Percentiles rank a stretch among this genome's conserved stretches.
These are phyloP conservation scores for Caenorhabditis inopinata DNA, from an alignment of 1,140 invertebrate genomes.

Conservation along the genomic window DNA sequence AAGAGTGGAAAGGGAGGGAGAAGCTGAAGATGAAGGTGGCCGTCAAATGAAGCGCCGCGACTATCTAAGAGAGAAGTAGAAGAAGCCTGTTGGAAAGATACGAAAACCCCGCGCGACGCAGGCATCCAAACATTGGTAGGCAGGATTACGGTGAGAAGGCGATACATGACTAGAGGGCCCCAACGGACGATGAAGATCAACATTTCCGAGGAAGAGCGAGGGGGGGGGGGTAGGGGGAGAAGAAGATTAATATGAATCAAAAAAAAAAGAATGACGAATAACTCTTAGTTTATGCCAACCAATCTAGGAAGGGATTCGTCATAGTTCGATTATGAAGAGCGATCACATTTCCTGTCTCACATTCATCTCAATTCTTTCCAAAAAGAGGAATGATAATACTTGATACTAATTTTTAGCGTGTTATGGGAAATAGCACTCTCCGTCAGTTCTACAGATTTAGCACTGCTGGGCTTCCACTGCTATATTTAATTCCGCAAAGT, in stretches of 20 bases:
- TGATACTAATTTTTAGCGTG: too few species aligned
- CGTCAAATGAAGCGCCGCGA: neutral
- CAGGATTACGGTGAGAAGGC: conserved; percentile 31
- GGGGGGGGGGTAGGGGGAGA: neutral
- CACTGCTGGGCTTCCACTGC: too few species aligned
- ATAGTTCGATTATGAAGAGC: too few species aligned
- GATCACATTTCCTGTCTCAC: too few species aligned
- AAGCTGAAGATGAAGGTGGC: conserved; percentile 1
- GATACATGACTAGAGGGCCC: conserved; percentile 23
- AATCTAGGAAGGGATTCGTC: neutral
- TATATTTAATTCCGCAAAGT: too few species aligned
- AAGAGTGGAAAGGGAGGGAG: neutral
- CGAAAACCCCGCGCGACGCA: neutral
- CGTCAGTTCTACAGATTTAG: too few species aligned
- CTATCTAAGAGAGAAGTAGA: conserved; percentile 8
- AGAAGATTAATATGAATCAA: conserved; percentile 2
- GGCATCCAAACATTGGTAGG: neutral
- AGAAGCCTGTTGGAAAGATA: neutral
- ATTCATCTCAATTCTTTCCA: too few species aligned
- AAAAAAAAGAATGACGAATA: neutral
- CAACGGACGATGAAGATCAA: neutral
- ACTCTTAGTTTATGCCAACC: neutral
- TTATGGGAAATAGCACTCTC: too few species aligned
- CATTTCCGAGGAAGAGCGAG: conserved; percentile 29
- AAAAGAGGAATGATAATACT: too few species aligned